Percentiles rank a stretch among this genome's conserved stretches.
These are phyloP conservation scores for Callitettix versicolor DNA, from an alignment of 1,140 invertebrate genomes.

Conservation along the genomic window DNA sequence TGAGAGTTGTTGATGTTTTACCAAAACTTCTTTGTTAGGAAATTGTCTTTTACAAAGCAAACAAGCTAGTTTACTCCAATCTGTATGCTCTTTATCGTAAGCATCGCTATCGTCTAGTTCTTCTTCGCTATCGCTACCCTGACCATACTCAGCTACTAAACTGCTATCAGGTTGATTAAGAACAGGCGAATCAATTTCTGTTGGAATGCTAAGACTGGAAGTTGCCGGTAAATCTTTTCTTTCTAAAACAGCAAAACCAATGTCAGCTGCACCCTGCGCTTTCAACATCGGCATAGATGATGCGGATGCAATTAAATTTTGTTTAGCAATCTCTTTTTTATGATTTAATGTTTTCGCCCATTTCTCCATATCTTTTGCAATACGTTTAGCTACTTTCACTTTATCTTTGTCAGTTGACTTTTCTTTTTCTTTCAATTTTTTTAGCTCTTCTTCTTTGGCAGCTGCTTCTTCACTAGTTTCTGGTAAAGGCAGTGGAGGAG, in stretches of 20 bases:
- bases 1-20: conserved; percentile 87
- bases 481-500: conserved; percentile 26
- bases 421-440: conserved; percentile 27
- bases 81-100: conserved; percentile 38
- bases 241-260: conserved; percentile 79
- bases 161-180: conserved; percentile 13
- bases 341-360: conserved; percentile 97
- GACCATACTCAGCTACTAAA: conserved; percentile 68
- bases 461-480: conserved; percentile 11
- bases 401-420: conserved; percentile 14
- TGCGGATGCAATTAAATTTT: conserved; percentile 46
- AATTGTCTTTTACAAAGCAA: conserved; percentile 93
- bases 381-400: conserved; percentile 94
- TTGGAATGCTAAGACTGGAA: conserved; percentile 4
- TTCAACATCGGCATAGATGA: conserved; percentile 26
- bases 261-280: conserved; percentile 67
- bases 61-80: conserved; percentile 86
- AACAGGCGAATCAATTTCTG: not conserved
- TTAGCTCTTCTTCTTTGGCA: conserved; percentile 27
- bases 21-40: conserved; percentile 73
- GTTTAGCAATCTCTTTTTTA: conserved; percentile 79
- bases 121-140: conserved; percentile 47
- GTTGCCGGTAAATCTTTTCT: conserved; percentile 27
- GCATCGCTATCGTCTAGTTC: conserved; percentile 32
- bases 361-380: conserved; percentile 90